Evolutionary conservation across 2,888 invertebrate species (phyloP).

Genomic region (Petrolisthes manimaculis): DNA sequence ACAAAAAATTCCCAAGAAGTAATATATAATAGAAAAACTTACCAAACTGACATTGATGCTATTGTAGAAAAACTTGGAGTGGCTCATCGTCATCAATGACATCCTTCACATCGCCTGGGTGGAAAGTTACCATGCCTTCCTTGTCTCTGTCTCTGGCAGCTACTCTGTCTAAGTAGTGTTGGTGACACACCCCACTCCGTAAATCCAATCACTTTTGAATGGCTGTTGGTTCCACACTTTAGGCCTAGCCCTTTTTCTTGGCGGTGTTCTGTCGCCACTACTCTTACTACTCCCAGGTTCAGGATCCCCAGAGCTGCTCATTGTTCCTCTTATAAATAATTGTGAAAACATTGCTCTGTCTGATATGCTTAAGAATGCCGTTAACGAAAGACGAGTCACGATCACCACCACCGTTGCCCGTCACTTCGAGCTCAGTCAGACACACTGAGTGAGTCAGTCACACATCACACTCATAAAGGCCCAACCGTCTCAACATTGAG

Average conservation of each 20-base stretch:
- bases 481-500: too few species aligned
- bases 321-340: not conserved
- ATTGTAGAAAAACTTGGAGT: slow-evolving; percentile 30
- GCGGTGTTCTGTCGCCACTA: not conserved
- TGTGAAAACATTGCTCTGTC: too few species aligned
- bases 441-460: too few species aligned
- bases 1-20: too few species aligned
- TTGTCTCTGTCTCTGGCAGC: too few species aligned
- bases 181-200: slow-evolving; percentile 24
- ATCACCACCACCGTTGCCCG: too few species aligned
- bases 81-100: slow-evolving; percentile 27
- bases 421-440: too few species aligned
- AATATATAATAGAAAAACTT: slow-evolving; percentile 1
- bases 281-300: too few species aligned
- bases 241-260: too few species aligned
- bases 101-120: slow-evolving; percentile 1
- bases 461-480: too few species aligned
- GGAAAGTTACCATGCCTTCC: not conserved
- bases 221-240: not conserved
- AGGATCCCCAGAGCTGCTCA: not conserved
- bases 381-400: too few species aligned
- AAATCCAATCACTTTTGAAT: slow-evolving; percentile 27
- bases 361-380: too few species aligned
- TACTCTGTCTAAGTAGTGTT: not conserved
- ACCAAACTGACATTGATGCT: not conserved